A percentile compares a stretch with the other conserved stretches of the same genome.
Evolutionary conservation across 2,113 vertebrate species (phyloP).

Genomic region (Chionomys nivalis): DNA sequence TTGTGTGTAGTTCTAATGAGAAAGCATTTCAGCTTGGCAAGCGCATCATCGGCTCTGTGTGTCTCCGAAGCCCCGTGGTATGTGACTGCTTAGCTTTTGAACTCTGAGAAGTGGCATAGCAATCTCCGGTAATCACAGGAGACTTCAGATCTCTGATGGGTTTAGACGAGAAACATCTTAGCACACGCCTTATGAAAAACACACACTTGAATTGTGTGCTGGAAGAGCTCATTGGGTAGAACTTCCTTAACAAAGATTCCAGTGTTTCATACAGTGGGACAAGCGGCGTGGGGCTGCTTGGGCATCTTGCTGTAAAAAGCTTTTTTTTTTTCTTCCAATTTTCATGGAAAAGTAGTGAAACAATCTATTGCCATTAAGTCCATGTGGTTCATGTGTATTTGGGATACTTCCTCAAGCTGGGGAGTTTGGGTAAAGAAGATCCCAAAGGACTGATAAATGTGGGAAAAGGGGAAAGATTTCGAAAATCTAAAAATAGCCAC

Average conservation of each 20-base stretch:
- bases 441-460: constrained; percentile 13
- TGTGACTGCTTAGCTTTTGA: constrained; percentile 76
- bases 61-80: constrained; percentile 56
- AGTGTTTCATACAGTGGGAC: constrained; percentile 42
- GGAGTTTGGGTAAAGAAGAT: not conserved
- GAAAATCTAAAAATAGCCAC: constrained; percentile 62
- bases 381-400: constrained; percentile 33
- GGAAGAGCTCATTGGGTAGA: constrained; percentile 67
- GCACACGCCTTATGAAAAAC: constrained; percentile 63
- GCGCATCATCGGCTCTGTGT: not conserved
- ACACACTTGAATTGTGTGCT: constrained; percentile 62
- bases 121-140: constrained; percentile 61
- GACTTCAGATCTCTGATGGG: constrained; percentile 59
- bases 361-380: constrained; percentile 32
- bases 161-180: constrained; percentile 68
- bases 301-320: constrained; percentile 33
- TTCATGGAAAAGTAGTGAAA: constrained; percentile 70
- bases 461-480: constrained; percentile 55
- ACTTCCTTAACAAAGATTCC: constrained; percentile 70
- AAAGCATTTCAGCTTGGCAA: constrained; percentile 70
- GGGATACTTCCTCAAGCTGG: not conserved
- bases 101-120: constrained; percentile 66
- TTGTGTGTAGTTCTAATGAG: constrained; percentile 67
- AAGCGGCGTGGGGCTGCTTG: not conserved
- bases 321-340: constrained; percentile 11